Evolutionary conservation across 2,888 invertebrate species (phyloP).

Genomic region (Rhopalosiphum nymphaeae): DNA sequence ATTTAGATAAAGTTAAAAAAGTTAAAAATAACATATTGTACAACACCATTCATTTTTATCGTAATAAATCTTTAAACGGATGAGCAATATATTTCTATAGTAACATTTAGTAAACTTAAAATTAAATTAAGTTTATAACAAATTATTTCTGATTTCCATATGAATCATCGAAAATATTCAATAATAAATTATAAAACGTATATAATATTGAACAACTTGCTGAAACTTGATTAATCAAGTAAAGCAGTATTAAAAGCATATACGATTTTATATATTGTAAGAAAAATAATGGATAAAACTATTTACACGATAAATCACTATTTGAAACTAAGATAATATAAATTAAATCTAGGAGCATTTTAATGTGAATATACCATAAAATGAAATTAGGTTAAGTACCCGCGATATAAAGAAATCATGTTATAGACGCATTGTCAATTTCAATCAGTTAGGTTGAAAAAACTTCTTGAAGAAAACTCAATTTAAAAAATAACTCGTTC

Average conservation of each 20-base stretch:
- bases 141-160: not conserved
- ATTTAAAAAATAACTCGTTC: conserved; percentile 31
- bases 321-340: conserved; percentile 39
- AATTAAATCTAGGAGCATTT: conserved; percentile 31
- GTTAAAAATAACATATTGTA: not conserved
- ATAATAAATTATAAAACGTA: conserved; percentile 22
- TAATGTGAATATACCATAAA: conserved; percentile 34
- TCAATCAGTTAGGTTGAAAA: conserved; percentile 31
- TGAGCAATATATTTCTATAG: not conserved
- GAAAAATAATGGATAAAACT: conserved; percentile 9
- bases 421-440: conserved; percentile 39
- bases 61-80: not conserved
- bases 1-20: not conserved
- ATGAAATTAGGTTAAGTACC: conserved; percentile 60
- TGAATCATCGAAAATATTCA: not conserved
- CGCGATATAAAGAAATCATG: not conserved
- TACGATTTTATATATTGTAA: not conserved
- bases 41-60: not conserved
- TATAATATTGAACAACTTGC: not conserved
- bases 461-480: conserved; percentile 36
- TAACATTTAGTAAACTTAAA: not conserved
- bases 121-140: conserved; percentile 1
- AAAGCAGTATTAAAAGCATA: conserved; percentile 11
- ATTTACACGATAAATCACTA: conserved; percentile 46
- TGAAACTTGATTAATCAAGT: conserved; percentile 44